These are phyloP conservation scores for Monomorium pharaonis DNA, from an alignment of 1,140 invertebrate species.

Conservation along the genomic window DNA sequence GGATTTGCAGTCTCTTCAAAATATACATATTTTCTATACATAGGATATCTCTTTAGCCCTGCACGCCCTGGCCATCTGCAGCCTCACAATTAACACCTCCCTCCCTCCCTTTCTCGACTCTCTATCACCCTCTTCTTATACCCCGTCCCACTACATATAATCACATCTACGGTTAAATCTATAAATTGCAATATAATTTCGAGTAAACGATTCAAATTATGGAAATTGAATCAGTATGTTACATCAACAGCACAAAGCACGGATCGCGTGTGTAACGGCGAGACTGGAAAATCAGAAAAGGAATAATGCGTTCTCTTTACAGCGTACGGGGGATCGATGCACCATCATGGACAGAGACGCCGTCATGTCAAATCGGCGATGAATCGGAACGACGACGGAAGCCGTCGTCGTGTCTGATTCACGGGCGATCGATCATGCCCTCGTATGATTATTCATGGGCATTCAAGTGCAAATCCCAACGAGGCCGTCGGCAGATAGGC, in stretches of 20 bases:
- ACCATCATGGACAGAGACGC: slow-evolving; percentile 43
- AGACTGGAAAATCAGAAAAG: not conserved
- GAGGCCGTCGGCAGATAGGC: slow-evolving; percentile 66
- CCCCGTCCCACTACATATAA: no score
- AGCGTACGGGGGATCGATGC: slow-evolving; percentile 13
- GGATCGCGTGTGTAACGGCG: not conserved
- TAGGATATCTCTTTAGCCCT: no score
- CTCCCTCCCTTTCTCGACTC: no score
- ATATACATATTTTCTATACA: no score
- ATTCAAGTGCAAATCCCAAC: slow-evolving; percentile 75
- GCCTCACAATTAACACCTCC: no score
- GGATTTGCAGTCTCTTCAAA: no score
- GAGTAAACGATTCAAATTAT: not conserved
- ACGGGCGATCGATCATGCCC: slow-evolving; percentile 72
- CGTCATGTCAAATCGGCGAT: slow-evolving; percentile 61
- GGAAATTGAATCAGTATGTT: not conserved
- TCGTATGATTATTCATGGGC: slow-evolving; percentile 76
- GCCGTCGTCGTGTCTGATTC: slow-evolving; percentile 66
- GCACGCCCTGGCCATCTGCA: no score
- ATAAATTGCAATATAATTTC: not conserved
- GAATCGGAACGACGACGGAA: slow-evolving; percentile 70
- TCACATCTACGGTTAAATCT: no score
- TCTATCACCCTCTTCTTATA: no score
- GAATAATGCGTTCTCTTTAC: slow-evolving; percentile 21
- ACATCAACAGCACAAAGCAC: not conserved